phyloP scores from a whole-genome alignment of 2,888 invertebrate genomes.

The Augochlorella aurata region DNA sequence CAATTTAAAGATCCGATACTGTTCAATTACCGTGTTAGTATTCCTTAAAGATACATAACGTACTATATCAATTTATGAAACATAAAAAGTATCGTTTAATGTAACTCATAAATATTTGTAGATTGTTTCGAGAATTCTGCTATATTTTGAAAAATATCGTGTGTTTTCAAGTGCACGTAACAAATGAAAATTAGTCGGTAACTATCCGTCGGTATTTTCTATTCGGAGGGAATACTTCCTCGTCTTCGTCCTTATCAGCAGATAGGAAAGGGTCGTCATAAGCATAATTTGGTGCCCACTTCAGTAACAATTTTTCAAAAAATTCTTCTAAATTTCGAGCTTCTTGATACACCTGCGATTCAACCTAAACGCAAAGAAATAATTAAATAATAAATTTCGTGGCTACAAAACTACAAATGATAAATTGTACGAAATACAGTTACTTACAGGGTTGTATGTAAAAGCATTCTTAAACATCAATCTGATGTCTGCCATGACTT shows the following conservation, averaged over 20 bases:
- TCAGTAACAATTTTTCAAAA: constrained; percentile 90
- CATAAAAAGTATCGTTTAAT: constrained; percentile 28
- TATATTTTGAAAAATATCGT: constrained; percentile 41
- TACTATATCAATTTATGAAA: constrained; percentile 37
- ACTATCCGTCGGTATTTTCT: constrained; percentile 83
- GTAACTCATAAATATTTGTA: constrained; percentile 27
- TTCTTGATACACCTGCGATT: constrained; percentile 89
- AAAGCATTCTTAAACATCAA: constrained; percentile 95
- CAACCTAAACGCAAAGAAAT: constrained; percentile 84
- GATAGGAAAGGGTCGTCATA: constrained; percentile 83
- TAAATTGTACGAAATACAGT: neutral
- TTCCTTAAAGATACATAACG: constrained; percentile 29
- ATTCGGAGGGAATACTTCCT: constrained; percentile 82
- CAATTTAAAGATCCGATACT: constrained; percentile 22
- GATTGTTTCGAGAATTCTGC: constrained; percentile 33
- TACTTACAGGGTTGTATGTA: constrained; percentile 90
- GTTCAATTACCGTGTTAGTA: constrained; percentile 23
- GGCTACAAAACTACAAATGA: neutral
- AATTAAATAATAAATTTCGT: neutral
- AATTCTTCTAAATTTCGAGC: constrained; percentile 92
- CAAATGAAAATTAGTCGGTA: constrained; percentile 77
- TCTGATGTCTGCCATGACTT: constrained; percentile 91
- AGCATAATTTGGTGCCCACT: constrained; percentile 91
- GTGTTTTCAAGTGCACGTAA: constrained; percentile 29
- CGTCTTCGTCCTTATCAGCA: constrained; percentile 82